A percentile compares a stretch with the other conserved stretches of the same genome.
These are phyloP conservation scores for Rotaria sp. DNA, from an alignment of 2,888 invertebrate species.

Conservation along the genomic window DNA sequence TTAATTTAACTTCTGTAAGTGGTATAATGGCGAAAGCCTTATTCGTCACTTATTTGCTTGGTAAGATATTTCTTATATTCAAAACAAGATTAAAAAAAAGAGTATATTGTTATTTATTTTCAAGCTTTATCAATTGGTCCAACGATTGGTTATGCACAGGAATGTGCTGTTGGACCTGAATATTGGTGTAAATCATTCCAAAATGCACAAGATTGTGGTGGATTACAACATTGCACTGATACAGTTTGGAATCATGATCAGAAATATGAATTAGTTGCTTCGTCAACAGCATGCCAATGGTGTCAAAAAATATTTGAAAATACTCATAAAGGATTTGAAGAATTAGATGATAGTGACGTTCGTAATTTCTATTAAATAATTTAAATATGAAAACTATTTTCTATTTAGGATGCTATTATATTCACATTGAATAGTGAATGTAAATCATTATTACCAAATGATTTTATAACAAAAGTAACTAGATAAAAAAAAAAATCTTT, in stretches of 20 bases:
- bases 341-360: neutral
- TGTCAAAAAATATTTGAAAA: neutral
- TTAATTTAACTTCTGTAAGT: neutral
- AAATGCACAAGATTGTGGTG: conserved; percentile 43
- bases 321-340: neutral
- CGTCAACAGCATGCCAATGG: neutral
- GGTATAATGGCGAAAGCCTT: neutral
- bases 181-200: conserved; percentile 44
- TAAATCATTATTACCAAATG: neutral
- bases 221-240: conserved; percentile 43
- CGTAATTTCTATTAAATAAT: neutral
- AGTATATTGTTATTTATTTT: neutral
- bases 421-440: neutral
- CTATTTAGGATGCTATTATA: neutral
- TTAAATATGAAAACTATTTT: neutral
- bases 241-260: conserved; percentile 42
- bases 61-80: neutral
- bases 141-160: neutral
- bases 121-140: neutral
- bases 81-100: neutral
- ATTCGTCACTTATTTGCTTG: neutral
- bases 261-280: neutral
- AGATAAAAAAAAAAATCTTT: neutral
- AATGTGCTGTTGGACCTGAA: conserved; percentile 43
- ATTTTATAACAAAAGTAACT: neutral